These are phyloP conservation scores for Rugalucina vietnamica DNA, from an alignment of 2,888 invertebrate species.

Conservation along the genomic window DNA sequence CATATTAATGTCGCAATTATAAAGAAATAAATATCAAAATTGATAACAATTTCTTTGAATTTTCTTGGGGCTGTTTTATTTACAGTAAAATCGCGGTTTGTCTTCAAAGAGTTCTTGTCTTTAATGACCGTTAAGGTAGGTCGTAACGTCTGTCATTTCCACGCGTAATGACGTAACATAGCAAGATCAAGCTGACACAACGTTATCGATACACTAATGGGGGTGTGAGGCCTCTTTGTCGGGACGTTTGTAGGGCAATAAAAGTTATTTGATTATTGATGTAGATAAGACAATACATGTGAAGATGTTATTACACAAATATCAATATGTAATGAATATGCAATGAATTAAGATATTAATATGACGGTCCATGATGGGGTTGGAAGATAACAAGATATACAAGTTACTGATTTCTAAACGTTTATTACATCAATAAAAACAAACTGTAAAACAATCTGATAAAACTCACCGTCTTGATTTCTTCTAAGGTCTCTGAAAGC, in stretches of 20 bases:
- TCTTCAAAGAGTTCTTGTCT: neutral
- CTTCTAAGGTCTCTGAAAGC: too few relatives aligned
- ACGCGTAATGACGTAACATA: neutral
- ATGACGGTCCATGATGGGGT: neutral
- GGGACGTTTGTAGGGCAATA: neutral
- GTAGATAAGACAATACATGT: neutral
- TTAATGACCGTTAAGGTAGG: neutral
- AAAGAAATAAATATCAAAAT: conserved; percentile 11
- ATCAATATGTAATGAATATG: conserved; percentile 17
- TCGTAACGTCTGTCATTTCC: neutral
- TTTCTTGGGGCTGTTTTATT: conserved; percentile 6
- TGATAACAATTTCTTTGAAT: neutral
- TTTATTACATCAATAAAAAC: too few relatives aligned
- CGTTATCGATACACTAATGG: conserved; percentile 14
- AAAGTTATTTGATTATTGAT: conserved; percentile 13
- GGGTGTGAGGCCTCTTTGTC: neutral
- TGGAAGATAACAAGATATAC: neutral
- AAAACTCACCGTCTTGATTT: too few relatives aligned
- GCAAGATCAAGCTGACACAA: neutral
- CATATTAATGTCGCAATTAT: neutral
- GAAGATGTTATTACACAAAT: neutral
- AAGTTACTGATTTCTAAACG: too few relatives aligned
- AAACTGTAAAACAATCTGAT: too few relatives aligned
- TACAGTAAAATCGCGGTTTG: neutral
- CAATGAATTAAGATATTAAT: conserved; percentile 9